phyloP scores from a whole-genome alignment of 2,113 vertebrate species.

The Notiomystis cincta region DNA sequence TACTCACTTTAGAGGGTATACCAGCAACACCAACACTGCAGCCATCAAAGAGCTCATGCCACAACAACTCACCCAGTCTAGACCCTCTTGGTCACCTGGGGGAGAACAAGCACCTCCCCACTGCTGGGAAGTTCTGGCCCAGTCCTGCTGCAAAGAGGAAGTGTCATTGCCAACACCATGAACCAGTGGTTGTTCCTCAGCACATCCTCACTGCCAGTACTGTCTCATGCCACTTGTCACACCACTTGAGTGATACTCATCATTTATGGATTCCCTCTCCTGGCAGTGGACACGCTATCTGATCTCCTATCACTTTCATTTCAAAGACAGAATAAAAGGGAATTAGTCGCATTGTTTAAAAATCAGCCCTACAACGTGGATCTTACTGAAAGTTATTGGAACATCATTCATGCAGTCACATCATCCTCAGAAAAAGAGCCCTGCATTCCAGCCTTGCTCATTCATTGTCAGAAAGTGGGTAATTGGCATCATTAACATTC shows the following conservation, averaged over 20 bases:
- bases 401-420: background rate
- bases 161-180: background rate
- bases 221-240: background rate
- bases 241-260: background rate
- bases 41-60: background rate
- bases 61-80: background rate
- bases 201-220: background rate
- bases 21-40: background rate
- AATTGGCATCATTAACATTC: slow-evolving; percentile 26
- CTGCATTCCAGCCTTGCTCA: background rate
- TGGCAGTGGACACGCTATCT: rapidly evolving
- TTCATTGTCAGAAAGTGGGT: background rate
- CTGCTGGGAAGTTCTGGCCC: background rate
- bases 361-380: background rate
- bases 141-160: background rate
- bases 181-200: background rate
- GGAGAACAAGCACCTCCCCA: background rate
- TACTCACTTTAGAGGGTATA: background rate
- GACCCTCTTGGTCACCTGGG: background rate
- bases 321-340: background rate
- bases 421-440: background rate
- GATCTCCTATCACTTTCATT: background rate
- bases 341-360: background rate
- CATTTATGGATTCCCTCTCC: background rate
- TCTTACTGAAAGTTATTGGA: background rate